Percentiles rank a stretch among this genome's conserved stretches.
These are phyloP conservation scores for Mylabris phalerata DNA, from an alignment of 1,140 invertebrate genomes.

Conservation along the genomic window DNA sequence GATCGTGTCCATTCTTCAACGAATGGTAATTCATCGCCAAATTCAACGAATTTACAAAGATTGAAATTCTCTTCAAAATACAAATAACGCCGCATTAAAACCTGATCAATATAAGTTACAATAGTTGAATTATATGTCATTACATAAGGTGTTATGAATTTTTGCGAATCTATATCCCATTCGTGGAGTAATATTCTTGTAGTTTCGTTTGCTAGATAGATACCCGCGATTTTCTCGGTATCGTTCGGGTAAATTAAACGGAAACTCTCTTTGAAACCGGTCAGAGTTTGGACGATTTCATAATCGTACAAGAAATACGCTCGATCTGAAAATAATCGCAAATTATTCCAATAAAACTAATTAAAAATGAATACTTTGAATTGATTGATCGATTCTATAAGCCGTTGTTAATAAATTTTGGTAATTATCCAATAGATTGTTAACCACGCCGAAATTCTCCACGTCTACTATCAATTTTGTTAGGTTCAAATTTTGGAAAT, in stretches of 20 bases:
- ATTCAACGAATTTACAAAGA: too few relatives aligned
- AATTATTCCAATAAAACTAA: conserved; percentile 11
- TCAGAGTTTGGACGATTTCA: conserved; percentile 19
- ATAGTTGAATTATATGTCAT: conserved; percentile 1
- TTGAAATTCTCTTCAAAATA: conserved; percentile 2
- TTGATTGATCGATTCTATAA: conserved; percentile 20
- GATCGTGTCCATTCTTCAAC: too few relatives aligned
- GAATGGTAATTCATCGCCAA: too few relatives aligned
- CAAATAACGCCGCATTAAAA: background rate
- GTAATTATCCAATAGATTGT: conserved; percentile 29
- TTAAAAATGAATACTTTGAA: conserved; percentile 23
- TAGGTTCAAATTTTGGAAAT: conserved; percentile 26
- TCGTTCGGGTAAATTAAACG: conserved; percentile 6
- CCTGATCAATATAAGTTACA: conserved; percentile 7
- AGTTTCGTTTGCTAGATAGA: conserved; percentile 3
- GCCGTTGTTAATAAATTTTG: conserved; percentile 24
- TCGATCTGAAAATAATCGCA: conserved; percentile 23
- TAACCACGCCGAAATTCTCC: conserved; percentile 19
- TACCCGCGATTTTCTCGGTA: conserved; percentile 5
- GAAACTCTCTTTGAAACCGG: conserved; percentile 6
- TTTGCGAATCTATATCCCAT: conserved; percentile 17
- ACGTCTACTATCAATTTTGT: conserved; percentile 28
- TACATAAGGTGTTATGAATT: conserved; percentile 11
- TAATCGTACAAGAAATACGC: conserved; percentile 32
- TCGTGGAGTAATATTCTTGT: conserved; percentile 18